Base-by-base conservation (phyloP, 1,140 invertebrate species). In the Drosophila trapezifrons region DNA sequence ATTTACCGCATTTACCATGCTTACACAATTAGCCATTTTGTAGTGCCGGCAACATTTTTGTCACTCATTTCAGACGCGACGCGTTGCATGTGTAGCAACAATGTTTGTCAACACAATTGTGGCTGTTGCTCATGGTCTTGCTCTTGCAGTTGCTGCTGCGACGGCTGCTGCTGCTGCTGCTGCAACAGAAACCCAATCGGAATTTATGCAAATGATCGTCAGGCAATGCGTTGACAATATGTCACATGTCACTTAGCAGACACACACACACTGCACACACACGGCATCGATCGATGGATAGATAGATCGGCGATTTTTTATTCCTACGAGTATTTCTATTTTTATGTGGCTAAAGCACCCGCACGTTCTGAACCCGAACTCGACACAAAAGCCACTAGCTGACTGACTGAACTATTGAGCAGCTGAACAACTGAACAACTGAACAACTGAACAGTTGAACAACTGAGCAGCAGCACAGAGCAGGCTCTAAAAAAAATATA, bases 151-250 rank as follows among this genome's bases (percentile, higher is more conserved):
- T 40, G 57, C 18, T 45, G 51, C 42, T 56, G 25, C 29, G 27
- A 40, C 29, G 27, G 43, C 17, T 18, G 40, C 18, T 57, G 40
- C 65, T 54, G 45, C 29, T 74, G 64, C 40, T 62, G 52, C n/a
- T 58, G 66, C 57, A 57, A 40, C 54, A 80, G 65, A 69, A 64
- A 54, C 38, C 66, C 76, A 85, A 80, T 81, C 65, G 83, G 84
- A 89, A 89, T 89, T 89, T 89, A 89, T 89, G 84, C 80, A 89
- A 89, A 89, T 89, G 80, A 87, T 87, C 76, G 84, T 70, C 67
- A 65, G 65, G 80, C 84, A 89, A 74, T 89, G 84, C 84, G 84
- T 89, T 89, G 84, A 89, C 84, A 89, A 89, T 89, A 89, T 89
- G 84, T 89, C 84, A 89, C 84, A 89, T 89, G 84, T 89, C 84